A percentile compares a stretch with the other conserved stretches of the same genome.
Conservation (phyloP, 2,113 vertebrate species). For the Neogale vison region DNA sequence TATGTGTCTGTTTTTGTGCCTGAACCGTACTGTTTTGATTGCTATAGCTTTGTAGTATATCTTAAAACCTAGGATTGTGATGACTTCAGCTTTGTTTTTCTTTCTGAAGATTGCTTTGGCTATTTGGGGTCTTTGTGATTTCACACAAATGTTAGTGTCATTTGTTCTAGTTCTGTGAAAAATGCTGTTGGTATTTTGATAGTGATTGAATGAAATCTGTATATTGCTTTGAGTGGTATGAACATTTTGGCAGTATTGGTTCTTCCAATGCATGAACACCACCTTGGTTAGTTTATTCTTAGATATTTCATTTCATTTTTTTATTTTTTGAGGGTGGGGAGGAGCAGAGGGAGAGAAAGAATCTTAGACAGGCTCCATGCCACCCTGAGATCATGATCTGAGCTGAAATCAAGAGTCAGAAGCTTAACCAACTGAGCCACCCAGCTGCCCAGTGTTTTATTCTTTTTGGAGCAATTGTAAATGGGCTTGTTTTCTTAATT, state of each 20-base stretch:
- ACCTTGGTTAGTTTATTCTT: not conserved
- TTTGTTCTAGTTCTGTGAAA: not conserved
- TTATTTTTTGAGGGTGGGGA: not conserved
- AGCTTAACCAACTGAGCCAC: not conserved
- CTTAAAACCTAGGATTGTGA: not conserved
- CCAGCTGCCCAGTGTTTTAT: not conserved
- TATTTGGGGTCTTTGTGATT: not conserved
- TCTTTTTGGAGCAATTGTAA: not conserved
- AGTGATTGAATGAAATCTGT: not conserved
- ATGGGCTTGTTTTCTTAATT: not conserved
- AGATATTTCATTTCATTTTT: no score
- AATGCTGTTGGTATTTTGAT: not conserved
- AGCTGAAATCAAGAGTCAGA: not conserved
- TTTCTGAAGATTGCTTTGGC: not conserved
- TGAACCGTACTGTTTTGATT: not conserved
- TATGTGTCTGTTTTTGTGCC: not conserved
- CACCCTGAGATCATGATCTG: not conserved
- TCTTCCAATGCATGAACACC: not conserved
- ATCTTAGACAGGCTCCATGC: not conserved
- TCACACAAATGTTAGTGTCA: not conserved
- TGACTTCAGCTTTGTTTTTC: not conserved
- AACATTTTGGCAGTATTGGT: not conserved
- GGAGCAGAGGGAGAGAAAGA: not conserved
- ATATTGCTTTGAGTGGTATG: not conserved
- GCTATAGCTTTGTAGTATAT: not conserved